Percentiles rank a stretch among this genome's conserved stretches.
phyloP scores from a whole-genome alignment of 2,888 invertebrate genomes.

The Luperina testacea region DNA sequence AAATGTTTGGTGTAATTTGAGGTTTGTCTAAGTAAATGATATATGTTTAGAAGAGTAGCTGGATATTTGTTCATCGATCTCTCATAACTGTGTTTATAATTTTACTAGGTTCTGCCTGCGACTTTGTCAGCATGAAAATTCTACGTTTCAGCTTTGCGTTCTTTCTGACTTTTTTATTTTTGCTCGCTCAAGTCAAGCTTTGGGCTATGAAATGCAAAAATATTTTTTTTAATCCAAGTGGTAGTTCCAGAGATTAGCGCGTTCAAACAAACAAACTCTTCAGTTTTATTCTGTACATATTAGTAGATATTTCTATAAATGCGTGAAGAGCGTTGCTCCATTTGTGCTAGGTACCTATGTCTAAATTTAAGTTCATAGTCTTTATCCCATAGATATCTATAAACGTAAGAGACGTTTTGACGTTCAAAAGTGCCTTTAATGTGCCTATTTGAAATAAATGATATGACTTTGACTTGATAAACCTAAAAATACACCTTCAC shows the following conservation, averaged over 20 bases:
- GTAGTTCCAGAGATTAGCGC: neutral
- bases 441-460: too few relatives aligned
- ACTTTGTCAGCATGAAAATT: neutral
- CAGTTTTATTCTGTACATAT: neutral
- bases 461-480: neutral
- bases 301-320: neutral
- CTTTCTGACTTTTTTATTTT: neutral
- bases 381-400: neutral
- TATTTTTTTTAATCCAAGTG: neutral
- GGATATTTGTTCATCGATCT: neutral
- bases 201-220: neutral
- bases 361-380: neutral
- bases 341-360: neutral
- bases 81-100: neutral
- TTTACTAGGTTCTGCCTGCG: neutral
- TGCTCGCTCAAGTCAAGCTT: neutral
- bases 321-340: neutral
- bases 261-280: neutral
- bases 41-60: neutral
- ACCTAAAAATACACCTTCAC: neutral
- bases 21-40: neutral
- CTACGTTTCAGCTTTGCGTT: neutral
- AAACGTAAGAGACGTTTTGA: too few relatives aligned
- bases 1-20: slow-evolving; percentile 11
- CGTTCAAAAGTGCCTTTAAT: too few relatives aligned